phyloP scores from a whole-genome alignment of 2,113 vertebrate species.

The Gnathochromis pfefferi region DNA sequence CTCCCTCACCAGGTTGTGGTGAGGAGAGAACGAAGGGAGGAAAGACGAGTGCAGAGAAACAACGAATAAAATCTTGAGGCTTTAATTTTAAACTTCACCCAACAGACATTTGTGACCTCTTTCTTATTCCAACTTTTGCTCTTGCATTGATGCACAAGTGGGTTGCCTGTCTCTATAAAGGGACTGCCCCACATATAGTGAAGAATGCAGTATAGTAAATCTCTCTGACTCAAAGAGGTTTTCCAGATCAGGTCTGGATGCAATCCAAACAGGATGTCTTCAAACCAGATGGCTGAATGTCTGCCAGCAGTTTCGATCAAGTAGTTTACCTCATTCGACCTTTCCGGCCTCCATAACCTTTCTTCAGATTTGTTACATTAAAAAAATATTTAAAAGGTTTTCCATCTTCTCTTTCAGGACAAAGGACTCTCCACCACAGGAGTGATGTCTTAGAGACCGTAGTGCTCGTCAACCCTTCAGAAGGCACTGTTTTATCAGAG shows the following conservation, averaged over 20 bases:
- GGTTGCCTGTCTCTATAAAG: not conserved
- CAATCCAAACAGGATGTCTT: not conserved
- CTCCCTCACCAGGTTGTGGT: not conserved
- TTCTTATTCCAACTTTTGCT: conserved; percentile 35
- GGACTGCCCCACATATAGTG: conserved; percentile 18
- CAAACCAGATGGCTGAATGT: not conserved
- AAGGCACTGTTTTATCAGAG: conserved; percentile 82
- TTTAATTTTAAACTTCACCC: not conserved
- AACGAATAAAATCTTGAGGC: not conserved
- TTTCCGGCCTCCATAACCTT: not conserved
- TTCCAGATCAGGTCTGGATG: not conserved
- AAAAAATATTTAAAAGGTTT: not conserved
- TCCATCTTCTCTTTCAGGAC: conserved; percentile 73
- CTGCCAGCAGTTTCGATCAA: not conserved
- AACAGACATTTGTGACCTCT: conserved; percentile 23
- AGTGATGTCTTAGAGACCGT: conserved; percentile 88
- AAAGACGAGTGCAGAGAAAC: not conserved
- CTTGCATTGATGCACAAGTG: conserved; percentile 6
- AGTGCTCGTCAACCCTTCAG: conserved; percentile 89
- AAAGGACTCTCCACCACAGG: conserved; percentile 89
- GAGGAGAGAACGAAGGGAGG: not conserved
- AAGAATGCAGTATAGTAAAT: conserved; percentile 4
- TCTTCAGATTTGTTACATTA: not conserved
- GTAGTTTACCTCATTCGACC: not conserved
- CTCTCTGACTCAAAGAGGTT: conserved; percentile 5